Percentiles rank a stretch among this genome's conserved stretches.
These are phyloP conservation scores for Sinocyclocheilus grahami DNA, from an alignment of 2,113 vertebrate genomes.

Conservation along the genomic window DNA sequence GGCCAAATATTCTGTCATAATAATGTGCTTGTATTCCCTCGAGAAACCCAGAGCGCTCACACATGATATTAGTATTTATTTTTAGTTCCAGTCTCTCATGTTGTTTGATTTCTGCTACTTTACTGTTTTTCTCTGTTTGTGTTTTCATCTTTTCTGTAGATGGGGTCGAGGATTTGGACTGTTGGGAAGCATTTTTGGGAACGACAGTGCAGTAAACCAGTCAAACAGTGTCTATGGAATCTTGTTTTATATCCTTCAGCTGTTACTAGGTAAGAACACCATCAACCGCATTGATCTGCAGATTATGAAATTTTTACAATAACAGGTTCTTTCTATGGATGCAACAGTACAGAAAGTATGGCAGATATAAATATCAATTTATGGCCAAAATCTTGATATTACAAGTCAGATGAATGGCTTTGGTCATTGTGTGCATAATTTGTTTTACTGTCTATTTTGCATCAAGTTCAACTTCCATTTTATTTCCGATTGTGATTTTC, in stretches of 20 bases:
- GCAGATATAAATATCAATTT: background rate
- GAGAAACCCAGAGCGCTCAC: background rate
- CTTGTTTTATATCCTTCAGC: conserved; percentile 97
- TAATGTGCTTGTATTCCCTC: background rate
- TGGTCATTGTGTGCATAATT: background rate
- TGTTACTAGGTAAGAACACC: conserved; percentile 91
- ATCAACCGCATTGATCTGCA: too few relatives aligned
- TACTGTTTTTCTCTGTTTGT: conserved; percentile 2
- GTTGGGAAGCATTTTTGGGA: conserved; percentile 96
- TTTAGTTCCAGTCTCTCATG: background rate
- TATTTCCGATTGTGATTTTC: background rate
- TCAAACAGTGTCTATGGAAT: conserved; percentile 99
- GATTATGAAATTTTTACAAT: background rate
- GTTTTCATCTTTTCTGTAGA: conserved; percentile 75
- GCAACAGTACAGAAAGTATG: background rate
- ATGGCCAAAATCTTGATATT: background rate
- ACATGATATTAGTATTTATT: background rate
- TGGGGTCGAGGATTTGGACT: conserved; percentile 99
- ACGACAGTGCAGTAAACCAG: conserved; percentile 97
- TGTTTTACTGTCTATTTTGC: background rate
- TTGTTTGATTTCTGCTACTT: background rate
- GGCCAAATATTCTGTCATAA: conserved; percentile 16
- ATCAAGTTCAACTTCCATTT: background rate
- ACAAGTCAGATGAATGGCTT: background rate
- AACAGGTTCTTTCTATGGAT: background rate